phyloP scores from a whole-genome alignment of 2,888 invertebrate genomes.

The Melanostoma mellinum region DNA sequence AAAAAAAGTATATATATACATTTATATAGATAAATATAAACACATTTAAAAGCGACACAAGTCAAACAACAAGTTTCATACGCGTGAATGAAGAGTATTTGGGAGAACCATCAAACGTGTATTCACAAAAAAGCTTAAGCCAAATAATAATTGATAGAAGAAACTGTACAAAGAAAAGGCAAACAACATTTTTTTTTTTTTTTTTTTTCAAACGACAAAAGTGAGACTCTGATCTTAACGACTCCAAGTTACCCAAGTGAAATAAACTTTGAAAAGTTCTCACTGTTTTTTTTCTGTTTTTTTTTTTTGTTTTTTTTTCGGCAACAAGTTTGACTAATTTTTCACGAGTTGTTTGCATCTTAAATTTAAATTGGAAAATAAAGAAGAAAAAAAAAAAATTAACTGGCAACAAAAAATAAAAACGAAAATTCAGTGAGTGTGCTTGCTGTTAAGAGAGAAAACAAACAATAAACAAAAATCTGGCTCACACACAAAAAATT shows the following conservation, averaged over 20 bases:
- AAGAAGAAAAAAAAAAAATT: constrained; percentile 11
- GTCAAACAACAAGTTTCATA: background rate
- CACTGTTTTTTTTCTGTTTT: too few species aligned
- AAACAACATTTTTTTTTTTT: too few species aligned
- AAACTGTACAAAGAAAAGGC: too few species aligned
- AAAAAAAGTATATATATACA: background rate
- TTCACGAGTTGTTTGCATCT: background rate
- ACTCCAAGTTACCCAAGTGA: too few species aligned
- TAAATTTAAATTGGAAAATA: constrained; percentile 1
- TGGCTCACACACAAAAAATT: constrained; percentile 28
- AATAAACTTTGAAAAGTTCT: too few species aligned
- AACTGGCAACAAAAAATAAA: constrained; percentile 6
- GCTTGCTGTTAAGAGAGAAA: constrained; percentile 43
- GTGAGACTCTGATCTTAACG: too few species aligned
- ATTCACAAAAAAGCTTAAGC: background rate
- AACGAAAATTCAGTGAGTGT: constrained; percentile 1
- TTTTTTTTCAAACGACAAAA: too few species aligned
- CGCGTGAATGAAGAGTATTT: background rate
- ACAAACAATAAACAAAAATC: constrained; percentile 1
- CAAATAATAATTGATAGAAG: background rate
- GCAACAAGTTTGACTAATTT: too few species aligned
- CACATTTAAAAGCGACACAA: background rate
- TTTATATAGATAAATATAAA: constrained; percentile 1
- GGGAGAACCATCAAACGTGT: background rate
- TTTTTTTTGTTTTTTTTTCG: too few species aligned